These are phyloP conservation scores for Bombus ignitus DNA, from an alignment of 1,140 invertebrate genomes.

Conservation along the genomic window DNA sequence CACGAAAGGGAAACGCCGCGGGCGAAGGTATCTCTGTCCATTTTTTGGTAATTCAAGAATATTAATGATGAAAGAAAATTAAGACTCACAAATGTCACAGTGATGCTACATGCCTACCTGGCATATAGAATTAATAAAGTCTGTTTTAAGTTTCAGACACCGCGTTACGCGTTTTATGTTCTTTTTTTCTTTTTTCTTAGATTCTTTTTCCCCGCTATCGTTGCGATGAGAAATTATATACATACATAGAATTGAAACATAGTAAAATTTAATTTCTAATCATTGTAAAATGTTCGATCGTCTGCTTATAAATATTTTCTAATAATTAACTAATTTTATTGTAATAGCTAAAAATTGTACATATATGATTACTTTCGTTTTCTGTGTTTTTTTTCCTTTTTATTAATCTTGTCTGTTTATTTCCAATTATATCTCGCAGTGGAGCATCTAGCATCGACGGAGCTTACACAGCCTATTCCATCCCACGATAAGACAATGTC, in stretches of 20 bases:
- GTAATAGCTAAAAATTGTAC: neutral
- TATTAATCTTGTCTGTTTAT: neutral
- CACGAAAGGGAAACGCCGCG: conserved; percentile 56
- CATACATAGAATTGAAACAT: too few species aligned
- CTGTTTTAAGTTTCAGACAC: conserved; percentile 41
- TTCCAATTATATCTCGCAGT: conserved; percentile 16
- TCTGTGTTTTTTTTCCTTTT: neutral
- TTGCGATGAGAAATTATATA: neutral
- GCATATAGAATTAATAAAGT: conserved; percentile 57
- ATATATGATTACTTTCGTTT: neutral
- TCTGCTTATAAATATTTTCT: neutral
- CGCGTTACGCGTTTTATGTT: neutral
- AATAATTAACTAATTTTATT: neutral
- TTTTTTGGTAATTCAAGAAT: conserved; percentile 76
- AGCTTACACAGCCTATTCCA: conserved; percentile 72
- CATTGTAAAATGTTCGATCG: neutral
- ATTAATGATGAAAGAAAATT: conserved; percentile 64
- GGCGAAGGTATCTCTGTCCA: conserved; percentile 68
- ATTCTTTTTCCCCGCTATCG: neutral
- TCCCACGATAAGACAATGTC: conserved; percentile 71
- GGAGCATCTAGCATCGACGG: conserved; percentile 64
- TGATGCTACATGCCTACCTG: conserved; percentile 67
- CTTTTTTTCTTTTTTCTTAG: neutral
- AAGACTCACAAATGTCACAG: conserved; percentile 67
- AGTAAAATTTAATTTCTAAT: neutral